These are phyloP conservation scores for Tenthredo livida DNA, from an alignment of 2,888 invertebrate species.

Conservation along the genomic window DNA sequence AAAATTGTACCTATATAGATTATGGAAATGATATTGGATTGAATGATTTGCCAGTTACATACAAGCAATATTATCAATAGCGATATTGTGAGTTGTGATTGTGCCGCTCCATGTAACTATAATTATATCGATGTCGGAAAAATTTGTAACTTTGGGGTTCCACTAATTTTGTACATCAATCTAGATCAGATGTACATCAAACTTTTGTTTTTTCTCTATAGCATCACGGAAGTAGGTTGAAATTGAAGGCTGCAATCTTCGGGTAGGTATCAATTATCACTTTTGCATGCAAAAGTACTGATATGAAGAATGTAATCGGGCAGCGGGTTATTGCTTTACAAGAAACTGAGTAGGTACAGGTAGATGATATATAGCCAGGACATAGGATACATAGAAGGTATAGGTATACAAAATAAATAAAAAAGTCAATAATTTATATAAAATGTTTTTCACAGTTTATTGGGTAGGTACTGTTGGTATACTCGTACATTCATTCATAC, in stretches of 20 bases:
- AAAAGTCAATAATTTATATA: not conserved
- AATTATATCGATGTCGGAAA: too few relatives aligned
- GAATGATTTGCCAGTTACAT: not conserved
- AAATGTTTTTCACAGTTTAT: not conserved
- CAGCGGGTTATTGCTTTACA: not conserved
- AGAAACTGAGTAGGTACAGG: not conserved
- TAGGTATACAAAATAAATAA: not conserved
- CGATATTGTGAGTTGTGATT: not conserved
- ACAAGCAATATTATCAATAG: not conserved
- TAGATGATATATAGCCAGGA: not conserved
- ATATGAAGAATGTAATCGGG: not conserved
- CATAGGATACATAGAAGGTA: not conserved
- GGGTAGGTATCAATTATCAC: not conserved
- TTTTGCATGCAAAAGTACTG: not conserved
- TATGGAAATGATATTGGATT: not conserved
- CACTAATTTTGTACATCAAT: too few relatives aligned
- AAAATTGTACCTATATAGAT: not conserved
- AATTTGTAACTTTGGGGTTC: too few relatives aligned
- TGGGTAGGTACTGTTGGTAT: not conserved
- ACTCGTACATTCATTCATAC: constrained; percentile 19
- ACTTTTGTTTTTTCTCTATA: not conserved
- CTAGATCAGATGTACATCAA: too few relatives aligned
- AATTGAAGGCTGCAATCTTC: not conserved
- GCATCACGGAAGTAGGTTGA: not conserved
- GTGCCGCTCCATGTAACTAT: not conserved